These are phyloP conservation scores for Sarcophaga subvicina DNA, from an alignment of 2,888 invertebrate species.

Conservation along the genomic window DNA sequence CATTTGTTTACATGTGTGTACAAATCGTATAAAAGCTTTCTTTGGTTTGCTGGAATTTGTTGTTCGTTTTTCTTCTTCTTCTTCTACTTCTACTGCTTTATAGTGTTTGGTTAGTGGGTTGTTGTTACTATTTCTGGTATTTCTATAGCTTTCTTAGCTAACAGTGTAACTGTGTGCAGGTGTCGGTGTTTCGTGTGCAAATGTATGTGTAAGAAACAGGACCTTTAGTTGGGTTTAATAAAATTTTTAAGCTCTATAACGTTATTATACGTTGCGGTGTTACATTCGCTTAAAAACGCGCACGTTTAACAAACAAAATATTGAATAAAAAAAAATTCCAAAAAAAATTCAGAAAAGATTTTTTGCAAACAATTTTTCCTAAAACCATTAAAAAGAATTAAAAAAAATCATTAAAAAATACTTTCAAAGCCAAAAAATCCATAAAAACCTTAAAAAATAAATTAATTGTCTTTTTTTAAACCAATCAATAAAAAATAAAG, in stretches of 20 bases:
- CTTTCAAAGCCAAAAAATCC: neutral
- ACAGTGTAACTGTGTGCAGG: slow-evolving; percentile 17
- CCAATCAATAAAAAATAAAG: neutral
- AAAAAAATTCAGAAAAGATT: neutral
- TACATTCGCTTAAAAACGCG: slow-evolving; percentile 64
- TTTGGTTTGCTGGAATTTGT: too few species aligned
- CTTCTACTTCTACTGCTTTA: too few species aligned
- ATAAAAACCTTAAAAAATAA: neutral
- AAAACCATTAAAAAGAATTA: slow-evolving; percentile 6
- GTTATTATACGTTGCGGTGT: slow-evolving; percentile 69
- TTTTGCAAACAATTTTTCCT: slow-evolving; percentile 1
- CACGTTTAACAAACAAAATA: slow-evolving; percentile 47
- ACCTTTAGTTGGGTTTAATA: slow-evolving; percentile 60
- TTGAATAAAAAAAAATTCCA: neutral
- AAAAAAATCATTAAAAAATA: neutral
- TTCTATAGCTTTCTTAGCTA: slow-evolving; percentile 40
- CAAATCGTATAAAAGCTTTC: slow-evolving; percentile 31
- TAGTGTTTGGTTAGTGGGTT: too few species aligned
- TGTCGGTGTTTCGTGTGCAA: neutral
- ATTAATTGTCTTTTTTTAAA: neutral
- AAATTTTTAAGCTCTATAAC: slow-evolving; percentile 62
- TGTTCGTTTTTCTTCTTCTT: too few species aligned
- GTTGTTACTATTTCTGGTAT: too few species aligned
- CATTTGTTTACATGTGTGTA: neutral
- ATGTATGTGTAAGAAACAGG: slow-evolving; percentile 38